Percentiles rank a stretch among this genome's conserved stretches.
These are phyloP conservation scores for Lampropteryx suffumata DNA, from an alignment of 2,888 invertebrate genomes.

Conservation along the genomic window DNA sequence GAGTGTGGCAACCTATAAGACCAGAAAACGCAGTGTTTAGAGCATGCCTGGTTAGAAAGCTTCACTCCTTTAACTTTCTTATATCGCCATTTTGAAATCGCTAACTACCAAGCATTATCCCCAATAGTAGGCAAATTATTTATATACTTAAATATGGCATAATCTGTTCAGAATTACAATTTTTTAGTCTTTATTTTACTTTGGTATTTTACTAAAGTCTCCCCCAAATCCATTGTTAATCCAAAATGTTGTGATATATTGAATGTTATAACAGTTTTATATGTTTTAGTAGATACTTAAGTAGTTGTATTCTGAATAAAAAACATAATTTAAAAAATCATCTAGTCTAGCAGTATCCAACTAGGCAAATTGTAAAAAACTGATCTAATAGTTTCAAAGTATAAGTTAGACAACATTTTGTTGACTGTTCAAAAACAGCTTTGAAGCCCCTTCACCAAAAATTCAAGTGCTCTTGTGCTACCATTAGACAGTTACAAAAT, in stretches of 20 bases:
- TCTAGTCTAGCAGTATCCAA: too few species aligned
- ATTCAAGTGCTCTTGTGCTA: constrained; percentile 67
- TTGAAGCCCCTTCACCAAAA: constrained; percentile 66
- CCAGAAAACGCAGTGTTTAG: constrained; percentile 78
- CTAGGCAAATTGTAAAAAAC: too few species aligned
- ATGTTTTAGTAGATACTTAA: too few species aligned
- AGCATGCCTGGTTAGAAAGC: constrained; percentile 81
- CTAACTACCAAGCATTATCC: constrained; percentile 28
- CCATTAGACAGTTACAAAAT: constrained; percentile 54
- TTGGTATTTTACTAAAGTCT: too few species aligned
- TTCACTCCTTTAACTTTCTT: constrained; percentile 42
- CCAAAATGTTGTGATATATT: too few species aligned
- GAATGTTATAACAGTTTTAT: too few species aligned
- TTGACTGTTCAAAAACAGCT: constrained; percentile 35
- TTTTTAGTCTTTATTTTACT: constrained; percentile 3
- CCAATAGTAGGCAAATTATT: constrained; percentile 3
- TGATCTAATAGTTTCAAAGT: too few species aligned
- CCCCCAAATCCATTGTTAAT: too few species aligned
- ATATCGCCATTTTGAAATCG: constrained; percentile 6
- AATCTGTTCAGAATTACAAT: background rate
- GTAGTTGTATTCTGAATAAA: too few species aligned
- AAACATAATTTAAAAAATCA: too few species aligned
- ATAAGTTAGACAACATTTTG: background rate
- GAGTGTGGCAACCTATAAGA: constrained; percentile 84
- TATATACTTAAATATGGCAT: background rate